These are phyloP conservation scores for Yasuhikotakia modesta DNA, from an alignment of 2,797 vertebrate genomes.

Conservation along the genomic window DNA sequence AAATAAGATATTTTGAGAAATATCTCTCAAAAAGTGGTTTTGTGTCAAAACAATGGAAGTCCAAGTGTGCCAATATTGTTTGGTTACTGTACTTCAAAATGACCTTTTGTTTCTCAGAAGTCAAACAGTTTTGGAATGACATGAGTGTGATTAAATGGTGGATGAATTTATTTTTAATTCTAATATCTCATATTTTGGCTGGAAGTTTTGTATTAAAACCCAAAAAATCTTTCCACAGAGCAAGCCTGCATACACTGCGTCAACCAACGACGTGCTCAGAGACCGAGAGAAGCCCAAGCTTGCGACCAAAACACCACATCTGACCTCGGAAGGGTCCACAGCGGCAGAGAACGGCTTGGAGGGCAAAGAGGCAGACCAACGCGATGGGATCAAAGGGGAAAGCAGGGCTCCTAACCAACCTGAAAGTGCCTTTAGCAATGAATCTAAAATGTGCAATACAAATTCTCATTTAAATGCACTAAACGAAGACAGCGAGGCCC, in stretches of 20 bases:
- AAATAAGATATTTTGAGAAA: too few species aligned
- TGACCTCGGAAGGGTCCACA: constrained; percentile 79
- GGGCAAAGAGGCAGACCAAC: constrained; percentile 80
- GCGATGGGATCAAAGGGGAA: constrained; percentile 84
- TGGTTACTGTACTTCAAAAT: too few species aligned
- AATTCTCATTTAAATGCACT: constrained; percentile 97
- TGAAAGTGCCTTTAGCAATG: constrained; percentile 96
- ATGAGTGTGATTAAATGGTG: too few species aligned
- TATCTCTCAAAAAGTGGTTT: too few species aligned
- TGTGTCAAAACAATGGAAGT: too few species aligned
- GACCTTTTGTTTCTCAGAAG: too few species aligned
- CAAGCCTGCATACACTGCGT: constrained; percentile 83
- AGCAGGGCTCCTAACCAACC: constrained; percentile 84
- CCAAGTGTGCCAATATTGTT: too few species aligned
- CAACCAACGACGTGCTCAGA: constrained; percentile 83
- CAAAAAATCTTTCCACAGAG: constrained; percentile 70
- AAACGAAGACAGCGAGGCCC: constrained; percentile 85
- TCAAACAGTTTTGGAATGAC: too few species aligned
- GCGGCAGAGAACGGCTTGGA: constrained; percentile 86
- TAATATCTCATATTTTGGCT: not conserved
- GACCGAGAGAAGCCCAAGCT: constrained; percentile 82
- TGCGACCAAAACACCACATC: constrained; percentile 77
- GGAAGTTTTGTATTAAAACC: not conserved
- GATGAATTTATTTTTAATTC: too few species aligned
- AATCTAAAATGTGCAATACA: constrained; percentile 96